A percentile compares a stretch with the other conserved stretches of the same genome.
Evolutionary conservation across 2,888 invertebrate genomes (phyloP).

Genomic region (Netelia virgata): DNA sequence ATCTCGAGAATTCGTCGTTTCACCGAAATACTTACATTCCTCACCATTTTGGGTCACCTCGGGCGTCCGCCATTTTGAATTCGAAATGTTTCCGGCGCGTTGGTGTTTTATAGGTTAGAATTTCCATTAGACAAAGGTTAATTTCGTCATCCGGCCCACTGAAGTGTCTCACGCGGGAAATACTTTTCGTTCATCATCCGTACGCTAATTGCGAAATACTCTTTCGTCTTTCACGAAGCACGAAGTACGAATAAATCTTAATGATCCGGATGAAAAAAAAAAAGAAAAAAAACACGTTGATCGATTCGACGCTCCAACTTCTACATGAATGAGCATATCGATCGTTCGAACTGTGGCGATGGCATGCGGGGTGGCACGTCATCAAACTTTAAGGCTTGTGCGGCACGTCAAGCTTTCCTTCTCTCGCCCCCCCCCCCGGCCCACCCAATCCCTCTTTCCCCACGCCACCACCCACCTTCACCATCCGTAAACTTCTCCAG

Average conservation of each 20-base stretch:
- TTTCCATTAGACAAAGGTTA: background rate
- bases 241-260: constrained; percentile 23
- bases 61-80: background rate
- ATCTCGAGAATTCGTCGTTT: no score
- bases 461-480: background rate
- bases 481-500: constrained; percentile 7
- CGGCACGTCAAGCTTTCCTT: constrained; percentile 49
- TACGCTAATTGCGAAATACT: background rate
- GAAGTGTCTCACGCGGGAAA: background rate
- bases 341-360: constrained; percentile 40
- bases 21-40: no score
- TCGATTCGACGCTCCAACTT: constrained; percentile 40
- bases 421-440: background rate
- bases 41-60: background rate
- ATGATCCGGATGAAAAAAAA: constrained; percentile 17
- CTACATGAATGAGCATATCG: constrained; percentile 63
- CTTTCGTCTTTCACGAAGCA: background rate
- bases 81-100: background rate
- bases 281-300: constrained; percentile 19
- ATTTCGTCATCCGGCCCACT: background rate
- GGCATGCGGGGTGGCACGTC: constrained; percentile 45
- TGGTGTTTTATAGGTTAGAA: background rate
- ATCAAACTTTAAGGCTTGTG: constrained; percentile 65
- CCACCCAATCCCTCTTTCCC: constrained; percentile 13
- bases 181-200: background rate